These are phyloP conservation scores for Pyrocoelia pectoralis DNA, from an alignment of 2,888 invertebrate species.

Conservation along the genomic window DNA sequence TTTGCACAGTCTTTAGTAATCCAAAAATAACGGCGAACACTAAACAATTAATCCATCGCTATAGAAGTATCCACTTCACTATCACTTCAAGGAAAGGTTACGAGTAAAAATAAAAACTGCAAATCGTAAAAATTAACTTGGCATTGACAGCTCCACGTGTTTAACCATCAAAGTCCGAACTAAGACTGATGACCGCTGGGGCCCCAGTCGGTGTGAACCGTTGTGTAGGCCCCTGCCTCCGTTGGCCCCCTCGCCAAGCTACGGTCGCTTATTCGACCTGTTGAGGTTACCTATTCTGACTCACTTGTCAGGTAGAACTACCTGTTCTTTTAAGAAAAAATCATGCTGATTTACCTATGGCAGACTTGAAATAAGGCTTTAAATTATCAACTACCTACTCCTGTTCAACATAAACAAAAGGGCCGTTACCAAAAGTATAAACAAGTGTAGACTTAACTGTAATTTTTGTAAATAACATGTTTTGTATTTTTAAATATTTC, in stretches of 20 bases:
- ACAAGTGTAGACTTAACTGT: background rate
- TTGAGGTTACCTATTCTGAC: slow-evolving; percentile 56
- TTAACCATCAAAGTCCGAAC: slow-evolving; percentile 53
- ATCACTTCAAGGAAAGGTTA: slow-evolving; percentile 14
- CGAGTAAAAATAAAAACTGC: slow-evolving; percentile 16
- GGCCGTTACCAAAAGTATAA: background rate
- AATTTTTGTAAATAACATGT: slow-evolving; percentile 1
- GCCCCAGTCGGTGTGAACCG: slow-evolving; percentile 53
- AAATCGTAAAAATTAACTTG: slow-evolving; percentile 20
- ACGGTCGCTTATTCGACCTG: slow-evolving; percentile 50
- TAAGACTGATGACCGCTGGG: slow-evolving; percentile 61
- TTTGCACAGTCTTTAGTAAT: slow-evolving; percentile 24
- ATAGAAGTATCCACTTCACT: slow-evolving; percentile 14
- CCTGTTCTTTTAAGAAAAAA: slow-evolving; percentile 36
- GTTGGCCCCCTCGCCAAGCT: slow-evolving; percentile 44
- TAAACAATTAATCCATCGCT: slow-evolving; percentile 32
- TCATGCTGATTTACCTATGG: slow-evolving; percentile 21
- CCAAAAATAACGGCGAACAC: slow-evolving; percentile 24
- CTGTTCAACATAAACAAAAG: background rate
- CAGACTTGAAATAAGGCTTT: slow-evolving; percentile 11
- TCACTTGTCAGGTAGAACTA: slow-evolving; percentile 51
- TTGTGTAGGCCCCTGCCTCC: slow-evolving; percentile 51
- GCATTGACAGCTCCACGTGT: slow-evolving; percentile 44
- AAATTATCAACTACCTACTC: background rate
- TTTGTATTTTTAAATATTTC: background rate